Conservation (phyloP, 2,113 vertebrate genomes). For the Dipodomys ordii region DNA sequence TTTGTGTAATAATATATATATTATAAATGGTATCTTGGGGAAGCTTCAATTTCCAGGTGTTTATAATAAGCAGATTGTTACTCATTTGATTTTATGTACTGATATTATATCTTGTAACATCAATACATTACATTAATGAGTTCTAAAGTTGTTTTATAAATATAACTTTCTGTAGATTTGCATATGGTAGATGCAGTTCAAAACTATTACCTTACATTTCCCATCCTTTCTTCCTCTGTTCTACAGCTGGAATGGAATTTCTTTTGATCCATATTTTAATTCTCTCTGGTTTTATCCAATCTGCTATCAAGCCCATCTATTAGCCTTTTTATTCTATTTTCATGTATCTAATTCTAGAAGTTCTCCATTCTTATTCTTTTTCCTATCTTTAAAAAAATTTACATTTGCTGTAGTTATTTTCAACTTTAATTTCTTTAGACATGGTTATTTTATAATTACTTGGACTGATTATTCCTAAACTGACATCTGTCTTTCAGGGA, state of each 20-base stretch:
- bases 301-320: background rate
- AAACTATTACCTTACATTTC: background rate
- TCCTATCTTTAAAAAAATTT: background rate
- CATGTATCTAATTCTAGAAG: constrained; percentile 4
- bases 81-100: background rate
- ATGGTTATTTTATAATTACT: background rate
- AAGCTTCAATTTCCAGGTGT: background rate
- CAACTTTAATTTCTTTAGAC: background rate
- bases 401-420: background rate
- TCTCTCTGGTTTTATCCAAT: background rate
- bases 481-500: background rate
- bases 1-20: background rate
- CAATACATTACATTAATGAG: background rate
- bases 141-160: background rate
- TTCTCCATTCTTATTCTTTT: background rate
- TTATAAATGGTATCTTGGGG: background rate
- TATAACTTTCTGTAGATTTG: background rate
- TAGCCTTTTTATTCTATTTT: background rate
- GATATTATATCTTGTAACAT: background rate
- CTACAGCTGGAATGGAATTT: background rate
- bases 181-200: background rate
- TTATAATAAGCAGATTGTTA: background rate
- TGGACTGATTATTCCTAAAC: background rate
- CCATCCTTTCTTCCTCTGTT: background rate
- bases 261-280: background rate